These are phyloP conservation scores for Muscicapa comitata DNA, from an alignment of 2,797 vertebrate genomes.

Conservation along the genomic window DNA sequence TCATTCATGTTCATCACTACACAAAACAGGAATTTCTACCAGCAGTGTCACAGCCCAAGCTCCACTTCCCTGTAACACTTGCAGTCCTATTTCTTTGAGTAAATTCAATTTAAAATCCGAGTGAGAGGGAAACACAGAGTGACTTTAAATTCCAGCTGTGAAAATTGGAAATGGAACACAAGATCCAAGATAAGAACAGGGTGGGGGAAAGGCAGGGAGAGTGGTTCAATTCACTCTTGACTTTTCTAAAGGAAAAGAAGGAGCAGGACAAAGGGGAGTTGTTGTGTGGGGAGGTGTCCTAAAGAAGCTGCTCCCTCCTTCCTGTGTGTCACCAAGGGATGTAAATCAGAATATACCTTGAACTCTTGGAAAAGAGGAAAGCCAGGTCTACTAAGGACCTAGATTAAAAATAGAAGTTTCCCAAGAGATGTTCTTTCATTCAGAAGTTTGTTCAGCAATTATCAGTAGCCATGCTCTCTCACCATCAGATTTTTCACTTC, in stretches of 20 bases:
- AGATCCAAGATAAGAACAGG: background rate
- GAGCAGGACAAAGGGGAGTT: background rate
- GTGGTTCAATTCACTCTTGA: background rate
- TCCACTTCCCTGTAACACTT: background rate
- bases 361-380: background rate
- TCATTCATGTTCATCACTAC: background rate
- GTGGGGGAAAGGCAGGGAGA: background rate
- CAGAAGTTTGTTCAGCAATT: background rate
- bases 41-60: background rate
- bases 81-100: background rate
- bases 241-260: background rate
- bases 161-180: background rate
- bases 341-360: background rate
- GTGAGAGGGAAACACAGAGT: background rate
- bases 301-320: background rate
- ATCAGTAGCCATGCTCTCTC: background rate
- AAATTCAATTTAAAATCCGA: background rate
- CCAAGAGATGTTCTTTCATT: background rate
- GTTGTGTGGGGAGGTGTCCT: background rate
- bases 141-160: background rate
- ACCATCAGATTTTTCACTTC: background rate
- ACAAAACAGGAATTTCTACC: background rate
- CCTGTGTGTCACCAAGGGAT: background rate
- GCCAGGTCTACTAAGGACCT: accelerated
- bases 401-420: background rate